Percentiles rank a stretch among this genome's conserved stretches.
Evolutionary conservation across 2,888 invertebrate species (phyloP).

Genomic region (Lycaena phlaeas): DNA sequence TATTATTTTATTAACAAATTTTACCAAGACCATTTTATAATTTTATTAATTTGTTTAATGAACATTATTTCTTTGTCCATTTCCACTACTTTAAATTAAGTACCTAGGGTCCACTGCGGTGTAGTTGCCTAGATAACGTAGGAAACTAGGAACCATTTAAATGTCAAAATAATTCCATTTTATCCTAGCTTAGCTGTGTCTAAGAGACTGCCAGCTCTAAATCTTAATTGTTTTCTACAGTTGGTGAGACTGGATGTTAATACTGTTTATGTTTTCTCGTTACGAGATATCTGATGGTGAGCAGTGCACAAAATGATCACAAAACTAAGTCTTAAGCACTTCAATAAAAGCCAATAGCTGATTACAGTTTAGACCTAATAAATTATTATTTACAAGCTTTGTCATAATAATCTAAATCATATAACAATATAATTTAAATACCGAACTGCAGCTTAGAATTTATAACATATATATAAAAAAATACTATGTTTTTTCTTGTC

Average conservation of each 20-base stretch:
- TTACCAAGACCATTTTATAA: too few species aligned
- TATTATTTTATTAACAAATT: too few species aligned
- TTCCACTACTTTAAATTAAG: constrained; percentile 27
- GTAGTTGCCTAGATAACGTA: constrained; percentile 34
- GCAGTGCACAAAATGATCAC: background rate
- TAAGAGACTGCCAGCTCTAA: background rate
- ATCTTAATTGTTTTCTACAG: background rate
- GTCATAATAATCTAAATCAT: too few species aligned
- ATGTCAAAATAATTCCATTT: constrained; percentile 10
- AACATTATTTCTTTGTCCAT: too few species aligned
- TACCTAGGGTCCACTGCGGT: constrained; percentile 46
- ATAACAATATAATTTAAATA: too few species aligned
- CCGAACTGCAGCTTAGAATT: too few species aligned
- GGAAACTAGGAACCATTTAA: constrained; percentile 15
- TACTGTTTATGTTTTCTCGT: background rate
- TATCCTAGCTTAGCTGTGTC: constrained; percentile 12
- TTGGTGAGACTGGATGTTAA: background rate
- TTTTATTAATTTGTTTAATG: too few species aligned
- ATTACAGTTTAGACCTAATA: too few species aligned
- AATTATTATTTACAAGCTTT: too few species aligned
- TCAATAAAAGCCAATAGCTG: too few species aligned
- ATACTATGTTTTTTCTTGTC: too few species aligned
- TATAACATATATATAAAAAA: too few species aligned
- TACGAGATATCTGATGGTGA: background rate
- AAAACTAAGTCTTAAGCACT: constrained; percentile 4